phyloP scores from a whole-genome alignment of 2,113 vertebrate genomes.

The Gila orcuttii region DNA sequence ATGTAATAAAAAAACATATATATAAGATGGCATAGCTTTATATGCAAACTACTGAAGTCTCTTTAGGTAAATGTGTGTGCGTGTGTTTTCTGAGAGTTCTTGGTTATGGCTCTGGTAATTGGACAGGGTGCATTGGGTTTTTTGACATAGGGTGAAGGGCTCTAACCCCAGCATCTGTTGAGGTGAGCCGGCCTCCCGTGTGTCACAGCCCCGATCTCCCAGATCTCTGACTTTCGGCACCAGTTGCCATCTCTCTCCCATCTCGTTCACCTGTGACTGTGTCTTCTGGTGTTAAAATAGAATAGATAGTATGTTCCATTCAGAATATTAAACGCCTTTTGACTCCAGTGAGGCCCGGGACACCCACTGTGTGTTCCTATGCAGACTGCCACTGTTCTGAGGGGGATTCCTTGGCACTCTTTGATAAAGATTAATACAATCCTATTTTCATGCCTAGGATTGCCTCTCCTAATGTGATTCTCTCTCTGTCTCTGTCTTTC shows the following conservation, averaged over 20 bases:
- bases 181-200: neutral
- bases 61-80: neutral
- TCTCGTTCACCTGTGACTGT: conserved; percentile 3
- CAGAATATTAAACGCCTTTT: conserved; percentile 8
- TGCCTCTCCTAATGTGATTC: conserved; percentile 78
- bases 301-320: conserved; percentile 4
- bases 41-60: neutral
- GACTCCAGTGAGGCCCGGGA: conserved; percentile 31
- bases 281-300: neutral
- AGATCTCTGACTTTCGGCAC: conserved; percentile 26
- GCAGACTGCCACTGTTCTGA: conserved; percentile 15
- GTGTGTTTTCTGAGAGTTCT: neutral
- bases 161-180: conserved; percentile 34
- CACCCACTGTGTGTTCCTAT: conserved; percentile 7
- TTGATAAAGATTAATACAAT: conserved; percentile 84
- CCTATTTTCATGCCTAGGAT: conserved; percentile 81
- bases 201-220: neutral
- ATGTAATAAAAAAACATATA: neutral
- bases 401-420: conserved; percentile 66
- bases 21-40: neutral
- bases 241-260: neutral
- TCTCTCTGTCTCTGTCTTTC: conserved; percentile 46
- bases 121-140: neutral
- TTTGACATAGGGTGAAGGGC: conserved; percentile 1
- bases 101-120: conserved; percentile 10